Base-by-base conservation (phyloP, 2,888 invertebrate genomes). In the Tetragonula carbonaria region DNA sequence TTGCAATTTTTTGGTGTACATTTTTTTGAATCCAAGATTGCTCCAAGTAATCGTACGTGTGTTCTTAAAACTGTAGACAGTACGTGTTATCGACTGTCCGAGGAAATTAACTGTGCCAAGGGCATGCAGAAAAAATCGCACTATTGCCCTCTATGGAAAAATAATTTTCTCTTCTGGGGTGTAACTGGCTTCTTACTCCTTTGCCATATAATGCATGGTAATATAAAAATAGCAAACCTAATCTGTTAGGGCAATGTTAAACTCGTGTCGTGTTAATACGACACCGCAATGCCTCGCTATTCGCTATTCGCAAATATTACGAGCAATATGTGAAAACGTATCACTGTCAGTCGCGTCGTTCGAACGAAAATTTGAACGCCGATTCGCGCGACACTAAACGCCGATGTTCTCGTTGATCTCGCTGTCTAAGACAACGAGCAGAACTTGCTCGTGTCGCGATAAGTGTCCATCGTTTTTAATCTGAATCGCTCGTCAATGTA, bases 71-170 rank as follows among this genome's bases (percentile, higher is more conserved):
- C 38, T 28, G 75, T 53, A 57, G 57, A 79, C 76, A 45, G 51
- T 75, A 77, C 70, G 71, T 75, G 72, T 67, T 84, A 85, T 86
- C 85, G 82, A 86, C 76, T 80, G 72, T 74, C 53, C 68, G 16
- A 65, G 62, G 55, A 71, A 82, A 82, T 86, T 75, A 86, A 79
- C 72, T 53, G 77, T 84, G 84, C 84, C 86, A 86, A 86, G 86
- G 86, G 77, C 68, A 72, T 74, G 62, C 55, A 67, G 66, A 33
- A 62, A 67, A 80, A 87, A 86, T 86, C 80, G 81, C 63, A 18
- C 63, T 68, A 65, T 75, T 83, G 71, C 50, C 74, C 76, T 16
- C 55, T 68, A 57, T 33, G 55, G 28, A 53, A 78, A 67, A 67
- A 62, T 45, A 51, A 50, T 53, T 55, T 50, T 33, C 28, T 81